Evolutionary conservation across 2,888 invertebrate genomes (phyloP), one percentile per base, ranked within the genome.

Genomic region (Sinhomidia bicolor): DNA sequence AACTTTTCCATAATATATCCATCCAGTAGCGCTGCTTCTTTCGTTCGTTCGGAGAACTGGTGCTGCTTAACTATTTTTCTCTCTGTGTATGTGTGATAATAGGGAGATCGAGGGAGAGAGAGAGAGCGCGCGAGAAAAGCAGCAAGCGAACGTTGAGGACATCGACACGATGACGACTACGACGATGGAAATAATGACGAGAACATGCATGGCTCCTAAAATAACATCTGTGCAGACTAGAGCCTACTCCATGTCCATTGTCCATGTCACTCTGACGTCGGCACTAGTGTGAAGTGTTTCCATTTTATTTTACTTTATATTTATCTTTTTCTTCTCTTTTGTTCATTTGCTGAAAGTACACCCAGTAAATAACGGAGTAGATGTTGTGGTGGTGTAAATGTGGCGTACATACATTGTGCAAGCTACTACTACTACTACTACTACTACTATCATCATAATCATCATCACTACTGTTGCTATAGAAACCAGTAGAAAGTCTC

Each of bases 211-310:
- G 17, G 26, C 60, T 60, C 60, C 26, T 3, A 60, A 60, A 60
- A 23, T 60, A 23, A 6, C 17, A 14, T 60, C 10, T 51, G 60
- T 60, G 20, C 20, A 57, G 10, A 51, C 60, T 60, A 60, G 23
- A 60, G 23, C 23, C 23, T 23, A 60, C 23, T 60, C 60, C 60
- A 10, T 60, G 60, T 60, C 60, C 60, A 60, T 60, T n/a, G n/a
- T n/a, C n/a, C n/a, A n/a, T n/a, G 60, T 60, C 60, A 60, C 60
- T 41, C 44, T 41, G 44, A 20, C 32, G 9, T 7, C 14, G 32
- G 20, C 17, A 20, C n/a, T n/a, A 1, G 26, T 60, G 60, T 23
- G 60, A 60, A 60, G 17, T 4, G 20, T 5, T 60, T 23, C n/a
- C n/a, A n/a, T n/a, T n/a, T n/a, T 60, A 10, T 23, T 60, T 26